Base-by-base conservation (phyloP, 2,888 invertebrate species). In the Crioceris asparagi region DNA sequence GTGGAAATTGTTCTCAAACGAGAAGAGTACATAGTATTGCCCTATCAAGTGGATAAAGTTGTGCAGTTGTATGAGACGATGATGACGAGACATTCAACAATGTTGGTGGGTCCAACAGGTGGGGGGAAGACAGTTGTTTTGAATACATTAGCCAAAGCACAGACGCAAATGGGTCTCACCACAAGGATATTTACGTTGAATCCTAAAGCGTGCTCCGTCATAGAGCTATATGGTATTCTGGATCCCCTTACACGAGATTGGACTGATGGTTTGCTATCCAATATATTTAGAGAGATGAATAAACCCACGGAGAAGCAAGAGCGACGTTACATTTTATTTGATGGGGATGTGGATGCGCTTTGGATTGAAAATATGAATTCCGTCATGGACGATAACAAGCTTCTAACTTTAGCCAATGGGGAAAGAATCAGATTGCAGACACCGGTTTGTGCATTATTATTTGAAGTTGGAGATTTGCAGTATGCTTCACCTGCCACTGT, bases 321-420 rank as follows among this genome's bases (percentile, higher is more conserved):
- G 58, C 73, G 77, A 36, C 34, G 51, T 29, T 44, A 87, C 60
- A 86, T 91, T 31, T 68, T 92, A 31, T 92, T 91, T 65, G 93
- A 93, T 59, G 93, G 93, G 2, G 91, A 92, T 58, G 90, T 93
- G 2, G 92, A 93, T 67, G 86, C 92, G 1, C 69, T 91, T 26
- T 93, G 92, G 92, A 88, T 93, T 46, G 93, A 93, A 65, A 93
- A 92, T 66, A 92, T 93, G 90, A 93, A 92, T 67, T 90, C 91
- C 0, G 91, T 93, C 2, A 92, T 93, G 92, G 93, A 93, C 57
- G 92, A 93, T 62, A 93, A 92, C 60, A 84, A 82, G 56, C 67
- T 92, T 27, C 66, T 93, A 37, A 93, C 92, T 1, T 67, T 93
- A 40, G 88, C 91, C 3, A 93, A 92, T 60, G 91, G 38, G 86